Evolutionary conservation across 2,113 vertebrate genomes (phyloP), one percentile per base, ranked within the genome.

Genomic region (Eurystomus gularis): DNA sequence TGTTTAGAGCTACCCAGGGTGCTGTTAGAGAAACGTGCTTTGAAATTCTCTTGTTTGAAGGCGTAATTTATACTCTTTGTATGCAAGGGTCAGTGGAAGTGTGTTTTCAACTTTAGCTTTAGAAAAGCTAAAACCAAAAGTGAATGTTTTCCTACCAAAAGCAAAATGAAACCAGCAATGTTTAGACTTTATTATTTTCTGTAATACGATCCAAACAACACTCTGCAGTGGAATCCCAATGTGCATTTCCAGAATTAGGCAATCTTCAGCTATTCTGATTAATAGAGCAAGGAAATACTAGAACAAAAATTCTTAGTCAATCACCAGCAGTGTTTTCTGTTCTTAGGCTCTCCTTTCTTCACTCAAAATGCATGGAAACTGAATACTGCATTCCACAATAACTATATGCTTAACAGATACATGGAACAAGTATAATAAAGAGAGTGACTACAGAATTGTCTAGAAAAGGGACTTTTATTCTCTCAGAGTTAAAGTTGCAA

Each of bases 111-210:
- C 62, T 83, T 86, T 60, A 71, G 65, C 77, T 81, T 6, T 13
- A 72, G 52, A 76, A 90, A 93, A 76, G 24, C 31, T 60, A 60
- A 86, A 69, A 33, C 35, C 13, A 35, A 60, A 89, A 86, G 49
- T 48, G 20, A 79, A 23, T 46, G 35, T 70, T 83, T 91, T 81
- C 77, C 65, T 79, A 81, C 44, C 25, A 83, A 91, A 91, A 83
- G 49, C 23, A 8, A 48, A 89, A 83, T 72, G 86, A 96, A 86
- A 16, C 51, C 8, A 68, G 20, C 42, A 79, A 44, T 62, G 35
- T 21, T 88, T 84, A 46, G 26, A 82, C 37, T 68, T 90, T 17
- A 51, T 78, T 86, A n/a, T 92, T 88, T 93, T 95, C 73, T 93
- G 61, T 71, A 79, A 94, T 49, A 61, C 25, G 25, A 93, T 69